Base-by-base conservation (phyloP, 2,888 invertebrate genomes). In the Lasioglossum figueresi region DNA sequence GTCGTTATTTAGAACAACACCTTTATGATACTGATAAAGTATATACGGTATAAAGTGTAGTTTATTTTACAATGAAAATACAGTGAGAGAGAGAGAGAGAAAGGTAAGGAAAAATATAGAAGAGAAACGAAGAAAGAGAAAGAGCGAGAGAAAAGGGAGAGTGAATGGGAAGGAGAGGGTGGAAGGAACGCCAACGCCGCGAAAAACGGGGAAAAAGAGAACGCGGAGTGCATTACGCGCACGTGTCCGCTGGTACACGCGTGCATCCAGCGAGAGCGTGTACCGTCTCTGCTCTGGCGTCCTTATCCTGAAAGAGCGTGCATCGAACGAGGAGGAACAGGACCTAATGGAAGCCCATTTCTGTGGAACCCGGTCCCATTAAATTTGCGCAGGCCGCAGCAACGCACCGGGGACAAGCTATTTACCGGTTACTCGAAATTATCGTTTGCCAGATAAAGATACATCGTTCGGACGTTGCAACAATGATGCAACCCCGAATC, bases 311-410 rank as follows among this genome's bases (percentile, higher is more conserved):
- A 75, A 84, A 63, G 78, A 70, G 43, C 40, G 59, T 12, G 23
- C n/a, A 31, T 27, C 66, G 76, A 37, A 48, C 16, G 52, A n/a
- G 31, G 79, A 27, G 48, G 34, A 52, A 79, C 76, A 56, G 48
- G 10, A 52, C 66, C 40, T 77, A 79, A 82, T 59, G 83, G 75
- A 34, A 52, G 34, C 76, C 84, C 76, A 66, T 68, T 82, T 84
- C 80, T 37, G n/a, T 45, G 56, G 34, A 37, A 31, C 71, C 70
- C 66, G 63, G 72, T 72, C 71, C 82, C 82, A 76, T 84, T 82
- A 84, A 76, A 75, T 76, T 76, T 37, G 63, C 76, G 10, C 52
- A 19, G 19, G 37, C 76, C 12, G 5, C 27, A 5, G 43, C n/a
- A 34, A 23, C 52, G 59, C 27, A 14, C 59, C 59, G 31, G 59